phyloP scores from a whole-genome alignment of 2,113 vertebrate species.

The Circaetus cinerascens region DNA sequence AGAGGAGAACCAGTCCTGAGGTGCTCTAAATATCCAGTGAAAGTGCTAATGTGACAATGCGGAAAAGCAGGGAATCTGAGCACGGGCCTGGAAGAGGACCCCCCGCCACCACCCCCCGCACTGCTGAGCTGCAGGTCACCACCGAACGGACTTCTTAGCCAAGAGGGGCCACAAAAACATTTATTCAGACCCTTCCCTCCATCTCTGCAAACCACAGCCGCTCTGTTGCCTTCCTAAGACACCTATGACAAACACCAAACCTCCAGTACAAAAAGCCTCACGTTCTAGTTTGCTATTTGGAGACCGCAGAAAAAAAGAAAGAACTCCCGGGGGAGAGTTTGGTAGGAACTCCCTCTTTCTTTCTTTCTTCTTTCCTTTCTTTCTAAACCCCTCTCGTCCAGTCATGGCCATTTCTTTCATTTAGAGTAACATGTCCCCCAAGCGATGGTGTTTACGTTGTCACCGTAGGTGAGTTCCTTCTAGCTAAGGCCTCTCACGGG shows the following conservation, averaged over 20 bases:
- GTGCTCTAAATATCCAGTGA: constrained; percentile 66
- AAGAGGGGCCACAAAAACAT: constrained; percentile 9
- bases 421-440: background rate
- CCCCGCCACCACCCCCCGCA: background rate
- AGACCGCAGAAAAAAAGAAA: background rate
- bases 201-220: background rate
- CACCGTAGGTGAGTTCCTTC: background rate
- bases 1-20: constrained; percentile 69
- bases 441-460: background rate
- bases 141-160: background rate
- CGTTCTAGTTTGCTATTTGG: background rate
- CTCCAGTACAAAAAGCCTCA: background rate
- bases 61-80: constrained; percentile 54
- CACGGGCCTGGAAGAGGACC: constrained; percentile 54
- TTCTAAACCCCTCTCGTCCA: background rate
- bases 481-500: background rate
- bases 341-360: background rate
- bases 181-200: background rate
- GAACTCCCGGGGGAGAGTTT: background rate
- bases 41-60: constrained; percentile 62
- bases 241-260: background rate
- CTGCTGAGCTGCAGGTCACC: background rate
- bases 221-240: background rate
- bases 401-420: background rate
- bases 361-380: background rate